Conservation (phyloP, 1,140 invertebrate genomes). For the Pseudoatta argentina region DNA sequence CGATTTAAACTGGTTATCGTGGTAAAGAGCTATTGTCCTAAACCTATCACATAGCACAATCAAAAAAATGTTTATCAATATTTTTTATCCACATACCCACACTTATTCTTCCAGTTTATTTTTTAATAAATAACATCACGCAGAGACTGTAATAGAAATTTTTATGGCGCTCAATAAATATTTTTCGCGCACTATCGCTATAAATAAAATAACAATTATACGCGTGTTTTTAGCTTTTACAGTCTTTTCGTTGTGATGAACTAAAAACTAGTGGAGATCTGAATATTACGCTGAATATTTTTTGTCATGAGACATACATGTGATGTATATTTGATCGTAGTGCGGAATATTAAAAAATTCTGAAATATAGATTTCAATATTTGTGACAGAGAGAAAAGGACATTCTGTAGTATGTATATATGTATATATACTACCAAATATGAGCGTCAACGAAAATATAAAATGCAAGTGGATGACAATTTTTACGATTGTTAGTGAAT, state of each 20-base stretch:
- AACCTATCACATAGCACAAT: conserved; percentile 20
- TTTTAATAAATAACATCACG: background rate
- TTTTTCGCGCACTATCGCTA: background rate
- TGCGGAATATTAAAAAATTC: conserved; percentile 7
- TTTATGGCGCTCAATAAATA: conserved; percentile 1
- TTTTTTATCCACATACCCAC: background rate
- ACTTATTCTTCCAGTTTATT: background rate
- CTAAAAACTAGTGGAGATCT: background rate
- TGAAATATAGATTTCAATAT: conserved; percentile 33
- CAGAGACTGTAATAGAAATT: background rate
- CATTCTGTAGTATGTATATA: background rate
- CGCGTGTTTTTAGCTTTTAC: background rate
- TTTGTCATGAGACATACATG: background rate
- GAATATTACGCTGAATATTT: background rate
- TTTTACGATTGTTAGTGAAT: background rate
- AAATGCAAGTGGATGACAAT: conserved; percentile 1
- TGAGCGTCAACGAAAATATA: background rate
- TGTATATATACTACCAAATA: background rate
- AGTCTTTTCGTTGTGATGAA: background rate
- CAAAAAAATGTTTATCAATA: conserved; percentile 18
- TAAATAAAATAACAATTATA: background rate
- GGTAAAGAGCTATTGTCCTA: conserved; percentile 28
- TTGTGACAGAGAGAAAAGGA: background rate
- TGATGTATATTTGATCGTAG: background rate
- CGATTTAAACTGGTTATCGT: background rate